Base-by-base conservation (phyloP, 2,797 vertebrate species). In the Hafferia zeledoni region DNA sequence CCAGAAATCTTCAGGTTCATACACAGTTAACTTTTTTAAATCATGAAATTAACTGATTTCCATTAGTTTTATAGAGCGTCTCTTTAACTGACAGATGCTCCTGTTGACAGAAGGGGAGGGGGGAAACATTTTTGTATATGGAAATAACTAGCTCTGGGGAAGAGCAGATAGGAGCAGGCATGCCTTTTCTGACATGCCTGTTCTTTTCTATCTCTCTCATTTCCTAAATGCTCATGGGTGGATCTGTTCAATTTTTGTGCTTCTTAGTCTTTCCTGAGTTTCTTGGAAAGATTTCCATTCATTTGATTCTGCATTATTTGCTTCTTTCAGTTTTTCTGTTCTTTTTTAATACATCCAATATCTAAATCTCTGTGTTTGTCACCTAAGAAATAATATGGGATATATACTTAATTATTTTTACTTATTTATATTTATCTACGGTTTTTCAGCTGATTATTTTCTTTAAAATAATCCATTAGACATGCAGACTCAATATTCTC, bases 121-220 rank as follows among this genome's bases (percentile, higher is more conserved):
- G 88, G 95, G 41, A 88, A 81, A 25, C 17, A n/a, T 84, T 95
- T 86, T 68, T 71, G 75, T 96, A 31, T 96, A 89, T 91, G 89
- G 87, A 95, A 96, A 94, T 96, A 89, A 88, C 89, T 96, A 78
- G 80, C 95, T 97, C 39, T 94, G 91, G 89, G 94, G 95, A 95
- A 96, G 63, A 93, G 57, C 87, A 95, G 95, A 96, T 96, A 86
- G 83, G 93, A 94, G 67, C 79, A 89, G 95, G 72, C 94, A 97
- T 93, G 94, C 93, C 87, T 95, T 92, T 89, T 92, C 84, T 88
- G 72, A 83, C 85, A 69, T 94, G 81, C 44, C 92, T 39, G 50
- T 68, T 95, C 64, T 80, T 95, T 85, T 86, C 86, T 87, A 78
- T 74, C 56, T 80, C 1, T 37, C 43, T 84, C 7, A 24, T 94